Evolutionary conservation across 2,797 vertebrate genomes (phyloP).

Genomic region (Thunnus albacares): DNA sequence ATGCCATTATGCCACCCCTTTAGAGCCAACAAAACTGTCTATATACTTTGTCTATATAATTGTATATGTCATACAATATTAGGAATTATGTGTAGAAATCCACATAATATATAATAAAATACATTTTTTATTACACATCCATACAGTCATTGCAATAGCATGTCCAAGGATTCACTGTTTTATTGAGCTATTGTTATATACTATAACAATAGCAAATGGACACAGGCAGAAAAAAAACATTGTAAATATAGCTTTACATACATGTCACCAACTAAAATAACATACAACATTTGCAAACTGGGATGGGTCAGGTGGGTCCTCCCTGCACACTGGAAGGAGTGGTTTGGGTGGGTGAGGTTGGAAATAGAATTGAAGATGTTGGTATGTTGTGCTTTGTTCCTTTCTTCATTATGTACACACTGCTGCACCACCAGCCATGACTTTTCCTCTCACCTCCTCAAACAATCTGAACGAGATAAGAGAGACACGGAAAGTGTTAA

Average conservation of each 20-base stretch:
- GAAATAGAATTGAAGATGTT: conserved; percentile 37
- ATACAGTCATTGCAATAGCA: conserved; percentile 40
- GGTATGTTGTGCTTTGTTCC: conserved; percentile 27
- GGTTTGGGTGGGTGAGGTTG: background rate
- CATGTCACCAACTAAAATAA: conserved; percentile 57
- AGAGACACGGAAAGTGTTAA: conserved; percentile 35
- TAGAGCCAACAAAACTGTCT: background rate
- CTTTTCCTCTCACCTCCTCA: conserved; percentile 49
- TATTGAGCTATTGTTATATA: conserved; percentile 57
- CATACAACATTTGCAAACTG: conserved; percentile 47
- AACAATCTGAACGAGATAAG: conserved; percentile 56
- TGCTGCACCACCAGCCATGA: conserved; percentile 36
- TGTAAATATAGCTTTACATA: conserved; percentile 50
- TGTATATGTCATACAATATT: background rate
- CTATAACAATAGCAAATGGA: conserved; percentile 49
- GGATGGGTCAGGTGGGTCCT: conserved; percentile 24
- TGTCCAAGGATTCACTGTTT: conserved; percentile 54
- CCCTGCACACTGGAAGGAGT: conserved; percentile 26
- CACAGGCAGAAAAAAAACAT: conserved; percentile 52
- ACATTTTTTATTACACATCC: conserved; percentile 66
- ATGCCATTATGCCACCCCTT: background rate
- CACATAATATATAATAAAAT: conserved; percentile 59
- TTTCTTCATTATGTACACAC: conserved; percentile 61
- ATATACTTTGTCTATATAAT: background rate
- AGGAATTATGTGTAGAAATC: conserved; percentile 3